Evolutionary conservation across 2,113 vertebrate genomes (phyloP), one percentile per base, ranked within the genome.

Genomic region (Brienomyrus longianalis): DNA sequence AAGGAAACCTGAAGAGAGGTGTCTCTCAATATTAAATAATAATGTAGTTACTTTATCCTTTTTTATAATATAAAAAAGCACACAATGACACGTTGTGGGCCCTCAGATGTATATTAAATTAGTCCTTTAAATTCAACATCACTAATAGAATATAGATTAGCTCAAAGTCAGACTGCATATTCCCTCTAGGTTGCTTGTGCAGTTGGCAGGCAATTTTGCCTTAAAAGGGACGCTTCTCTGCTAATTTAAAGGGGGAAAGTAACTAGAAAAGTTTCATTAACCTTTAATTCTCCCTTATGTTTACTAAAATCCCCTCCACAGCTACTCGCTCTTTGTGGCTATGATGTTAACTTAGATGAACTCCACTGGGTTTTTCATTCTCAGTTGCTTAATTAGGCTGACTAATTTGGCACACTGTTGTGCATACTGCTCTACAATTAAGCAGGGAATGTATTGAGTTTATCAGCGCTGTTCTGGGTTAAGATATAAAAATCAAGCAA

Each of bases 381-480:
- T 91, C 87, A 43, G 88, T 84, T 45, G 83, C 87, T 59, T 92
- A 92, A 93, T 93, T 92, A 91, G 89, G 66, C 52, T 54, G 88
- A 91, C 88, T 90, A 77, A 91, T 92, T 90, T 91, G 90, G 87
- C 89, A 91, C 88, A 80, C 62, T 90, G 89, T 89, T 89, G 84
- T 50, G 90, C 88, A 89, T 62, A 90, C 92, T 92, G 90, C 77
- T 90, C 90, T 31, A 90, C 89, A 90, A 91, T 92, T 92, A 92
- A 85, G 88, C 87, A 87, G 88, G 45, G 56, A 39, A 87, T 13
- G 11, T 89, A 85, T 2, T 27, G 31, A 50, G 83, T 91, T 86
- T 90, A 88, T 90, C 88, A 84, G 84, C 70, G 1, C 88, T 88
- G 74, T 87, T 91, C 89, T 52, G 19, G 89, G 90, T 86, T 90